Evolutionary conservation across 2,888 invertebrate genomes (phyloP), one percentile per base, ranked within the genome.

Genomic region (Eupelmus urozonus): DNA sequence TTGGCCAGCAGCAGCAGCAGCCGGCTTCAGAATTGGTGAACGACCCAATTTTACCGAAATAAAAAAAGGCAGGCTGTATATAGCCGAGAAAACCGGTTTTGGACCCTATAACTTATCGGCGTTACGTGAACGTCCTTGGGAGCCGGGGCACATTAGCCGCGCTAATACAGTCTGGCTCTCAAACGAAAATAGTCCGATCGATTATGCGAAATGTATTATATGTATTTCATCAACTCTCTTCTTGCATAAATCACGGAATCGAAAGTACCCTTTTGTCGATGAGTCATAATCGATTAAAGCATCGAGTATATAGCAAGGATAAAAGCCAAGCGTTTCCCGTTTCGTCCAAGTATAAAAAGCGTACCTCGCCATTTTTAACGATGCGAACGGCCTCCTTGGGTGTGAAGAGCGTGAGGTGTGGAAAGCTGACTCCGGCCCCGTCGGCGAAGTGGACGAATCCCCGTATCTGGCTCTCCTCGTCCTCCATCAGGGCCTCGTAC

Each of bases 391-490:
- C 94, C 87, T 95, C 95, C 81, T 92, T 94, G 2, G 95, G 95
- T 1, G 95, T 94, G 90, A 95, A 95, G 7, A 95, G 91, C 0
- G 95, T 95, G 67, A 96, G 90, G 85, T 95, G 94, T 0, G 95
- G 93, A 83, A 95, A 94, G 82, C 94, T 93, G 80, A 95, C 94
- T 0, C 95, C 94, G 76, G 92, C 92, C 29, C 95, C 94, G 85
- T 96, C 96, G 1, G 94, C 94, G 87, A 94, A 94, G 90, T 96
- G 96, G 0, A 95, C 94, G 85, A 94, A 92, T 13, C 96, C 96
- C 16, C 94, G 91, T 7, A 96, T 92, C 90, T 96, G 96, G 82
- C 92, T 94, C 82, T 95, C 94, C 88, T 96, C 96, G 86, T 96
- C 95, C 87, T 96, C 96, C 91, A 96, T 92, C 60, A 96, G 88